Evolutionary conservation across 2,113 vertebrate species (phyloP).

Genomic region (Merops nubicus): DNA sequence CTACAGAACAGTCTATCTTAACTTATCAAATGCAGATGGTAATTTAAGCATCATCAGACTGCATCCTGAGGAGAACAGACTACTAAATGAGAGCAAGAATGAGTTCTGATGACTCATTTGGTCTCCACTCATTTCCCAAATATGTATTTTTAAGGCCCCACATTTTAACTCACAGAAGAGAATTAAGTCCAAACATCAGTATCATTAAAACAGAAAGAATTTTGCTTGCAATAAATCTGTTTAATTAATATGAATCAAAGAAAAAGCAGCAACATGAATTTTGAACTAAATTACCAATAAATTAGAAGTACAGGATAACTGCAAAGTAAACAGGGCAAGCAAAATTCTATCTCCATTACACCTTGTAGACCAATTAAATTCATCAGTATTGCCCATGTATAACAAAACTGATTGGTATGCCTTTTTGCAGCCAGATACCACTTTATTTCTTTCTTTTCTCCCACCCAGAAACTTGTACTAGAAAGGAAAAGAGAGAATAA

Average conservation of each 20-base stretch:
- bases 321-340: background rate
- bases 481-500: background rate
- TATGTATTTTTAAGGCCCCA: background rate
- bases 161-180: background rate
- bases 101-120: slow-evolving; percentile 6
- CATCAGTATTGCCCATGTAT: background rate
- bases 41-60: background rate
- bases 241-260: background rate
- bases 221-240: background rate
- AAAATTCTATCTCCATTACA: background rate
- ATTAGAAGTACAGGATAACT: background rate
- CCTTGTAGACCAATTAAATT: background rate
- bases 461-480: background rate
- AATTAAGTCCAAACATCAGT: background rate
- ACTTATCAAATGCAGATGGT: background rate
- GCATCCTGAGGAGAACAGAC: background rate
- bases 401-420: background rate
- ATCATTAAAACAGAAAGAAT: background rate
- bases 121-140: background rate
- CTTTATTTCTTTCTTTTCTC: background rate
- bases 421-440: background rate
- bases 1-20: background rate
- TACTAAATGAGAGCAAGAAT: background rate
- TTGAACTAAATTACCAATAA: slow-evolving; percentile 21
- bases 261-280: background rate